These are phyloP conservation scores for Amphilophus citrinellus DNA, from an alignment of 2,113 vertebrate genomes.

Conservation along the genomic window DNA sequence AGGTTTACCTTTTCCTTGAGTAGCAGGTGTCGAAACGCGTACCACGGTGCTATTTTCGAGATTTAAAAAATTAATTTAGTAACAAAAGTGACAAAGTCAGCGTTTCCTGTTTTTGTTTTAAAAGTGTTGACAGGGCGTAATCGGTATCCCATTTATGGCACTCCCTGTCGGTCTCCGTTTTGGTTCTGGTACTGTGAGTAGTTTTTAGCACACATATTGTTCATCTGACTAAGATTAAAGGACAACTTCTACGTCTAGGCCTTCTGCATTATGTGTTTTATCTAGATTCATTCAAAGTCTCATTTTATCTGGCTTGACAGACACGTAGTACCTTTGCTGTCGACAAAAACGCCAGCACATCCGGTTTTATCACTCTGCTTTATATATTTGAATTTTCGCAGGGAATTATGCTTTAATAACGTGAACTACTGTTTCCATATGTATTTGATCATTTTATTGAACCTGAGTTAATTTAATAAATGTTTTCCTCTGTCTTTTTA, in stretches of 20 bases:
- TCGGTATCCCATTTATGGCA: background rate
- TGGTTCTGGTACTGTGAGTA: background rate
- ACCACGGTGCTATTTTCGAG: background rate
- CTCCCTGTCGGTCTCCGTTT: background rate
- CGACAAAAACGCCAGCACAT: background rate
- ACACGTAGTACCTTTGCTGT: background rate
- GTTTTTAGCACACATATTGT: background rate
- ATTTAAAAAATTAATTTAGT: background rate
- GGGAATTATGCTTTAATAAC: background rate
- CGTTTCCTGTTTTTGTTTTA: constrained; percentile 5
- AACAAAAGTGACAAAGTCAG: background rate
- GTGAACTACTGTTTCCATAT: background rate
- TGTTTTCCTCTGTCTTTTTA: constrained; percentile 54
- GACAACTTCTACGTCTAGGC: background rate
- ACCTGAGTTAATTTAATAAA: background rate
- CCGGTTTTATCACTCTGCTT: background rate
- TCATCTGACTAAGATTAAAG: background rate
- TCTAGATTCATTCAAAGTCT: background rate
- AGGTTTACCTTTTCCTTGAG: background rate
- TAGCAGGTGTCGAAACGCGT: background rate
- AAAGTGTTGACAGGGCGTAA: background rate
- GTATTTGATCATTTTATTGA: background rate
- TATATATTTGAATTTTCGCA: background rate
- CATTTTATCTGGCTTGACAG: background rate
- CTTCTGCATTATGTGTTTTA: background rate